These are phyloP conservation scores for Mercenaria mercenaria DNA, from an alignment of 1,140 invertebrate genomes.

Conservation along the genomic window DNA sequence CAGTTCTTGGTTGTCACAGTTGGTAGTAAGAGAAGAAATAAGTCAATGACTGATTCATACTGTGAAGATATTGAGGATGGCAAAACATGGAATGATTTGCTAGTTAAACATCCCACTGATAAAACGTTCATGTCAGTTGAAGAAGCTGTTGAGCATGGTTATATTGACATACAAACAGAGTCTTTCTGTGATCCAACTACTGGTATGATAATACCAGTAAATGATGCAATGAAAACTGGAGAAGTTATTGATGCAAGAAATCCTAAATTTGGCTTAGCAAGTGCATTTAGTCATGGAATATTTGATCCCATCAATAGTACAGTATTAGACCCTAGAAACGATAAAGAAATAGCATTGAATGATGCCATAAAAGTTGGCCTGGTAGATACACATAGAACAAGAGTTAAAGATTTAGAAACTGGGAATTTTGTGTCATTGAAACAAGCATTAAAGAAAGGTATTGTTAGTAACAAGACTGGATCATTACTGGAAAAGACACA, in stretches of 20 bases:
- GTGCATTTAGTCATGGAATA: conserved; percentile 90
- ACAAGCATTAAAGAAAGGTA: conserved; percentile 95
- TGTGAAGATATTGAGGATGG: conserved; percentile 62
- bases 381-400: conserved; percentile 92
- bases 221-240: conserved; percentile 91
- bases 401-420: conserved; percentile 90
- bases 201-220: conserved; percentile 90
- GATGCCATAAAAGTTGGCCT: conserved; percentile 90
- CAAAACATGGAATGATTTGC: conserved; percentile 90
- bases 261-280: conserved; percentile 67
- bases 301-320: conserved; percentile 75
- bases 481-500: conserved; percentile 90
- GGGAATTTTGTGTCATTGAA: conserved; percentile 89
- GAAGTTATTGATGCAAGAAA: conserved; percentile 72
- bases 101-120: conserved; percentile 88
- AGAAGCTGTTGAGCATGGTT: conserved; percentile 91
- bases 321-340: conserved; percentile 75
- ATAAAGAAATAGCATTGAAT: conserved; percentile 70
- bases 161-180: conserved; percentile 93
- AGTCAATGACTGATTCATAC: conserved; percentile 56
- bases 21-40: conserved; percentile 59
- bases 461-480: conserved; percentile 93
- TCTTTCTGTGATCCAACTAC: conserved; percentile 91
- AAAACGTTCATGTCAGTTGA: conserved; percentile 90
- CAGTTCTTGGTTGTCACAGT: conserved; percentile 59